Evolutionary conservation across 2,888 invertebrate genomes (phyloP).

Genomic region (Orthonevra nobilis): DNA sequence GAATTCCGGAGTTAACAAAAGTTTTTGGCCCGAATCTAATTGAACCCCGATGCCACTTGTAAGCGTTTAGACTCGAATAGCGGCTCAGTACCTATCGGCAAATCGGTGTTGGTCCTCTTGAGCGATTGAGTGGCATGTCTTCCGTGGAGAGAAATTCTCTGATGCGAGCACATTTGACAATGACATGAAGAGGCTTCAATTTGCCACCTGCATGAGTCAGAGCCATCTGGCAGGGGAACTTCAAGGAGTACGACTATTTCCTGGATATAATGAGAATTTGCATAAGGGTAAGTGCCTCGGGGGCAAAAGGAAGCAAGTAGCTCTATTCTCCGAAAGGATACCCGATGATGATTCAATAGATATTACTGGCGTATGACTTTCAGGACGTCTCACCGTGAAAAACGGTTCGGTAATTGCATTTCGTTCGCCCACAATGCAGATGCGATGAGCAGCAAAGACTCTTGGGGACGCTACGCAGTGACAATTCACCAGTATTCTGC

Average conservation of each 20-base stretch:
- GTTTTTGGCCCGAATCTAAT: constrained; percentile 54
- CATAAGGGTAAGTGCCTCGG: constrained; percentile 60
- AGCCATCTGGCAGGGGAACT: constrained; percentile 14
- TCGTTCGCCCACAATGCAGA: constrained; percentile 8
- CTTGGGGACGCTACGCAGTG: constrained; percentile 31
- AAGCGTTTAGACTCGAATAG: constrained; percentile 31
- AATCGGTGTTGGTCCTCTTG: constrained; percentile 33
- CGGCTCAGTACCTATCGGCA: constrained; percentile 24
- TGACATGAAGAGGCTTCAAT: constrained; percentile 67
- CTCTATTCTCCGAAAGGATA: constrained; percentile 34
- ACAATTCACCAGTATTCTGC: constrained; percentile 66
- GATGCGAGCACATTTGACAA: constrained; percentile 48
- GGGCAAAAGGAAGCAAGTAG: constrained; percentile 4
- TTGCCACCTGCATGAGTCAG: constrained; percentile 66
- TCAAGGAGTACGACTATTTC: no score
- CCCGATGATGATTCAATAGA: constrained; percentile 58
- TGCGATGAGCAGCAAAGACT: constrained; percentile 18
- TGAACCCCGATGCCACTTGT: constrained; percentile 41
- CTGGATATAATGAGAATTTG: constrained; percentile 56
- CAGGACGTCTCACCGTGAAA: constrained; percentile 5
- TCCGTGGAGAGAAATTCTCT: constrained; percentile 19
- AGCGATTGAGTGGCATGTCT: constrained; percentile 30
- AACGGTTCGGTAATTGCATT: constrained; percentile 68
- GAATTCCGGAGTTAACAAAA: constrained; percentile 46
- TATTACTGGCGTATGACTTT: constrained; percentile 38